These are phyloP conservation scores for Rhea americana DNA, from an alignment of 2,113 vertebrate species.

Conservation along the genomic window DNA sequence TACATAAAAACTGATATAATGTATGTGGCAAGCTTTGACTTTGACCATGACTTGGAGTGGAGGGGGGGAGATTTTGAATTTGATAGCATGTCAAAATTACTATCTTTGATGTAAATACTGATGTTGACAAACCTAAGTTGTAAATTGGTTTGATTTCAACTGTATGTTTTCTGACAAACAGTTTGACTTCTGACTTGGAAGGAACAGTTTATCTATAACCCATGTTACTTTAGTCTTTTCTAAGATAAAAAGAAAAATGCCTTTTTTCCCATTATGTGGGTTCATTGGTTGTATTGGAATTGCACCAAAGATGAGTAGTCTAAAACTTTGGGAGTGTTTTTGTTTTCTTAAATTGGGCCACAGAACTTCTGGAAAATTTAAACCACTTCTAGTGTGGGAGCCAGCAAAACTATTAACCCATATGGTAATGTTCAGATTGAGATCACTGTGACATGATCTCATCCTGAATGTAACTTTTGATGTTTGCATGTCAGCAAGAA, in stretches of 20 bases:
- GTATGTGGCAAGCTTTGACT: not conserved
- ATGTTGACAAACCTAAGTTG: not conserved
- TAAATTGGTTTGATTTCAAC: not conserved
- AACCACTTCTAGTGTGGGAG: not conserved
- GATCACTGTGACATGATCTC: constrained; percentile 50
- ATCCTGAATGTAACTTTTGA: constrained; percentile 12
- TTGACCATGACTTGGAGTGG: not conserved
- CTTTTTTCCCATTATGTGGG: not conserved
- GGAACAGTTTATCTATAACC: not conserved
- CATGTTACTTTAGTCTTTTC: not conserved
- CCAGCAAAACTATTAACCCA: constrained; percentile 42
- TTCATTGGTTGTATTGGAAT: not conserved
- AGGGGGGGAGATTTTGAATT: not conserved
- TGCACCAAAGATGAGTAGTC: not conserved
- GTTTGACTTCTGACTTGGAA: not conserved
- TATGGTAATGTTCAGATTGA: constrained; percentile 45
- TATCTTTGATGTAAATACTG: not conserved
- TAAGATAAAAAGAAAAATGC: not conserved
- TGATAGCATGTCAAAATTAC: not conserved
- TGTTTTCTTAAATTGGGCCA: constrained; percentile 20
- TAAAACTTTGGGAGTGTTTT: not conserved
- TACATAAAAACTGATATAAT: not conserved
- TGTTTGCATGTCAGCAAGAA: constrained; percentile 38
- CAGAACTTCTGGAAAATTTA: constrained; percentile 43
- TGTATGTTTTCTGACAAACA: not conserved